These are phyloP conservation scores for Catamblyrhynchus diadema DNA, from an alignment of 2,797 vertebrate genomes.

Conservation along the genomic window DNA sequence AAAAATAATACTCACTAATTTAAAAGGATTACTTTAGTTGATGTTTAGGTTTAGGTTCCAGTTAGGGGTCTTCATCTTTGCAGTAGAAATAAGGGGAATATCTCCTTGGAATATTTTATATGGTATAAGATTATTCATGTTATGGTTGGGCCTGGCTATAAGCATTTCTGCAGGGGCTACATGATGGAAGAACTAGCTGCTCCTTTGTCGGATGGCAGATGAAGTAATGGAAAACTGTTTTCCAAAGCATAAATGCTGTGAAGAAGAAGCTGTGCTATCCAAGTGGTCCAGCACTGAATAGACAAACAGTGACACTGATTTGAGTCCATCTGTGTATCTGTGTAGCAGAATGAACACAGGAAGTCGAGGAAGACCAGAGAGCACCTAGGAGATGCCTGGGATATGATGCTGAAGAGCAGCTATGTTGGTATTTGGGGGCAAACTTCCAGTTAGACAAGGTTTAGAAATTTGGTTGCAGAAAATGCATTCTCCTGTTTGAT, in stretches of 20 bases:
- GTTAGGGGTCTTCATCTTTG: neutral
- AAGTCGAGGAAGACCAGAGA: neutral
- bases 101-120: neutral
- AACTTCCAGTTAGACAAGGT: neutral
- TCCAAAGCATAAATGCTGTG: neutral
- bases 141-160: neutral
- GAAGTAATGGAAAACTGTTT: neutral
- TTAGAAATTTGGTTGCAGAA: neutral
- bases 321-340: neutral
- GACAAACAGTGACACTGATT: neutral
- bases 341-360: neutral
- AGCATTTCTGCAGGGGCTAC: neutral
- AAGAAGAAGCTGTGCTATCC: neutral
- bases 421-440: neutral
- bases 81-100: neutral
- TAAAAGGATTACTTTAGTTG: neutral
- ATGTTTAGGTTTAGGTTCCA: neutral
- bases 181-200: neutral
- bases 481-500: neutral
- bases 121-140: neutral
- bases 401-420: neutral
- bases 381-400: neutral
- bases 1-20: neutral
- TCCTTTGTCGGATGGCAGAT: neutral
- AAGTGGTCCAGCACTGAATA: neutral